Percentiles rank a stretch among this genome's conserved stretches.
These are phyloP conservation scores for Pomatostomus ruficeps DNA, from an alignment of 2,113 vertebrate genomes.

Conservation along the genomic window DNA sequence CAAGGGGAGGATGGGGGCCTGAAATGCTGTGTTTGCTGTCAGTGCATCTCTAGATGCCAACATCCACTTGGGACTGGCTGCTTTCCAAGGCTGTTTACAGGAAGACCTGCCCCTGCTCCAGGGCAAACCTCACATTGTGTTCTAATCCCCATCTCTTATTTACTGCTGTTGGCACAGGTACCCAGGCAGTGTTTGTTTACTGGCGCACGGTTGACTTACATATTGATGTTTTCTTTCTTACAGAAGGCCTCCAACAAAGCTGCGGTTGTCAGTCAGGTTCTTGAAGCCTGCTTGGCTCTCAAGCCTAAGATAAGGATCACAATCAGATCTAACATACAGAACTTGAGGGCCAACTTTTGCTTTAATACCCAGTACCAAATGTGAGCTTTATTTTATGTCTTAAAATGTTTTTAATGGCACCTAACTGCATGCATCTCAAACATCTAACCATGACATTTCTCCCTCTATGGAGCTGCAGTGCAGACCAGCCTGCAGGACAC, in stretches of 20 bases:
- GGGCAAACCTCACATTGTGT: neutral
- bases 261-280: neutral
- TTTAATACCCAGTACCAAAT: neutral
- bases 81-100: neutral
- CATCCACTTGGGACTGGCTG: neutral
- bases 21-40: neutral
- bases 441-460: no score
- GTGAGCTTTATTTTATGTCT: neutral
- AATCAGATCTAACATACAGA: neutral
- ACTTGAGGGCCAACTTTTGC: neutral
- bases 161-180: neutral
- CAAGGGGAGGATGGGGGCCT: neutral
- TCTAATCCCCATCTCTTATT: neutral
- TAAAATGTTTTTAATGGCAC: neutral
- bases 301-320: neutral
- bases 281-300: neutral
- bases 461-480: accelerated
- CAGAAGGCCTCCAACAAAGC: neutral
- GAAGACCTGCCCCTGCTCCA: neutral
- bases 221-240: neutral
- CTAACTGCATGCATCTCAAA: neutral
- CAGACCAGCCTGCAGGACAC: neutral
- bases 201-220: neutral
- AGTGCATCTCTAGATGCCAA: neutral
- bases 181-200: neutral